These are phyloP conservation scores for Acrossocheilus wenchowensis DNA, from an alignment of 2,797 vertebrate species.

Conservation along the genomic window DNA sequence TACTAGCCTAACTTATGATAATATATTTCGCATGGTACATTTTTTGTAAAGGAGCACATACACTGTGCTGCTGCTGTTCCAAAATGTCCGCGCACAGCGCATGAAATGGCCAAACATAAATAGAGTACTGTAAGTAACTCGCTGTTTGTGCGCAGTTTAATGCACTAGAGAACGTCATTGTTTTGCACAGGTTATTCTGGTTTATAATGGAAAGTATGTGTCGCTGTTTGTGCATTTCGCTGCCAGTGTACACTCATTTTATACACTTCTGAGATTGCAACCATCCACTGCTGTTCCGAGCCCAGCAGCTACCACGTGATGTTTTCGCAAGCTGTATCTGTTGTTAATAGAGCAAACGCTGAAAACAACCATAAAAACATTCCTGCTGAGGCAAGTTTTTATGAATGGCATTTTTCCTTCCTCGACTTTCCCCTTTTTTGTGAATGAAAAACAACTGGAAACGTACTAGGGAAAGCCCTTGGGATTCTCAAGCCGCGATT, in stretches of 20 bases:
- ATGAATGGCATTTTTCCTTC: slow-evolving; percentile 80
- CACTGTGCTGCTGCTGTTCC: neutral
- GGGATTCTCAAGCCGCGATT: slow-evolving; percentile 64
- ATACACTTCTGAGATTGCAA: neutral
- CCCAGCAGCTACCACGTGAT: slow-evolving; percentile 49
- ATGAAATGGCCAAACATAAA: slow-evolving; percentile 23
- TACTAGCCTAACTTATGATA: neutral
- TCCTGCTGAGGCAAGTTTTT: slow-evolving; percentile 83
- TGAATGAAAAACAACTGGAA: slow-evolving; percentile 90
- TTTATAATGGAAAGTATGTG: slow-evolving; percentile 6
- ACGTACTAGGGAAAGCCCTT: slow-evolving; percentile 71
- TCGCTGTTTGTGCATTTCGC: slow-evolving; percentile 1
- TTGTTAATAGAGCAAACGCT: slow-evolving; percentile 65
- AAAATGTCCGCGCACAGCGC: slow-evolving; percentile 27
- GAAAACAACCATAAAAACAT: slow-evolving; percentile 75
- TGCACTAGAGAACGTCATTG: neutral
- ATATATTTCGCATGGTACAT: neutral
- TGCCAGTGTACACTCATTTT: neutral
- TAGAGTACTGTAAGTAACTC: neutral
- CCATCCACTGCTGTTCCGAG: neutral
- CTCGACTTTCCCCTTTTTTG: slow-evolving; percentile 76
- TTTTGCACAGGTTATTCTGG: neutral
- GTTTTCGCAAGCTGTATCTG: slow-evolving; percentile 64
- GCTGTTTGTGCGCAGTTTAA: neutral
- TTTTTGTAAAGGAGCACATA: neutral